Conservation (phyloP, 1,140 invertebrate species). For the Apis dorsata region DNA sequence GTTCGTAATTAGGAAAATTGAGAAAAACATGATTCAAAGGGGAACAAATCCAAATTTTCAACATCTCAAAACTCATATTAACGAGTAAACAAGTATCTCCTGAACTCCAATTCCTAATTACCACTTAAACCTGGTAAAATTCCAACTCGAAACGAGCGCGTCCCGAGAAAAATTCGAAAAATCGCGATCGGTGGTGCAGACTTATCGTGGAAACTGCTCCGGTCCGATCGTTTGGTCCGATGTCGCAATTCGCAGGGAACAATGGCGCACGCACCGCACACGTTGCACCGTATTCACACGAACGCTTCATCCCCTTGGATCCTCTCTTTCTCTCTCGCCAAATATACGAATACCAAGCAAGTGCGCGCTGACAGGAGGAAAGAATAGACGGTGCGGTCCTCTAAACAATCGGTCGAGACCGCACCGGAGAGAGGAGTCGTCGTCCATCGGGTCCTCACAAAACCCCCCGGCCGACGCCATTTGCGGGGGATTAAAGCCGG, state of each 20-base stretch:
- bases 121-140: not conserved
- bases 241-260: conserved; percentile 6
- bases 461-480: not conserved
- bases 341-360: not conserved
- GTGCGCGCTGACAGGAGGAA: not conserved
- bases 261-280: conserved; percentile 23
- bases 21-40: conserved; percentile 2
- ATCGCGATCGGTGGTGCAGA: not conserved
- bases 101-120: too few species aligned
- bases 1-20: conserved; percentile 14
- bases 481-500: not conserved
- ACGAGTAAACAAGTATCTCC: too few species aligned
- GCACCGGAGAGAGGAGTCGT: not conserved
- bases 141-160: not conserved
- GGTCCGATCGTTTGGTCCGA: not conserved
- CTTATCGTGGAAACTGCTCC: conserved; percentile 3
- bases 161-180: not conserved
- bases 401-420: conserved; percentile 2
- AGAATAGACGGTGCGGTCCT: conserved; percentile 2
- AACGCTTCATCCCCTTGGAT: not conserved
- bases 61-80: too few species aligned
- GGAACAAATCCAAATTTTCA: too few species aligned
- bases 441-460: not conserved
- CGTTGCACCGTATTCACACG: conserved; percentile 4
- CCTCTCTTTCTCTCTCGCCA: not conserved